A percentile compares a stretch with the other conserved stretches of the same genome.
Conservation (phyloP, 2,113 vertebrate genomes). For the Protobothrops mucrosquamatus region DNA sequence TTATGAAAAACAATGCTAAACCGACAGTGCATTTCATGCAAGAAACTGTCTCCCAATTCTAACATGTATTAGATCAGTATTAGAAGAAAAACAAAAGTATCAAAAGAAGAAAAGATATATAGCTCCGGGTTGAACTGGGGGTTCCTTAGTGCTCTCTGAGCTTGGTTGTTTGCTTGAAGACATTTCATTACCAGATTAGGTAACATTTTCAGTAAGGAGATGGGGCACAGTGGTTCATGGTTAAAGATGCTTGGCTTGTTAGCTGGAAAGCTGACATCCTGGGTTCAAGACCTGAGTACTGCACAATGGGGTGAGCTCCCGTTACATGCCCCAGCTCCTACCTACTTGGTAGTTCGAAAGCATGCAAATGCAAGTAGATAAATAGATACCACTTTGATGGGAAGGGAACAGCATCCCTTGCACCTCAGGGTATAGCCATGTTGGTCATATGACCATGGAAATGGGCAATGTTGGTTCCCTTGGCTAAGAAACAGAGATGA, state of each 20-base stretch:
- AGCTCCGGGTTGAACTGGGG: not conserved
- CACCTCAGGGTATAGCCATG: not conserved
- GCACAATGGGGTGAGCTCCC: not conserved
- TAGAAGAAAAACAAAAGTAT: not conserved
- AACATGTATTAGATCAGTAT: conserved; percentile 29
- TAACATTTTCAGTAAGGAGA: not conserved
- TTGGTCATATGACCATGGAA: not conserved
- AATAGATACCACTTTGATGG: not conserved
- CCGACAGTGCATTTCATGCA: conserved; percentile 1
- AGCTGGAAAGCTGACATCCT: not conserved
- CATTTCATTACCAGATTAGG: not conserved
- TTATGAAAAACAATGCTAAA: conserved; percentile 36
- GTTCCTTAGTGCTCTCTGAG: not conserved
- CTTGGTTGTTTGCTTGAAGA: not conserved
- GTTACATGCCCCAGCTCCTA: not conserved
- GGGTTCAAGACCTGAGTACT: not conserved
- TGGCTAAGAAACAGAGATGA: not conserved
- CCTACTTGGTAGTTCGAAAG: not conserved
- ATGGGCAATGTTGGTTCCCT: not conserved
- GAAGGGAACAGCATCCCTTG: not conserved
- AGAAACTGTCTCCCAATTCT: not conserved
- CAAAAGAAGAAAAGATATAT: not conserved
- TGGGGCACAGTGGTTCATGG: not conserved
- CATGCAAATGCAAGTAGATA: not conserved
- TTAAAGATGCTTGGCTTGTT: not conserved